Base-by-base conservation (phyloP, 2,888 invertebrate genomes). In the Glaucopsyche alexis region DNA sequence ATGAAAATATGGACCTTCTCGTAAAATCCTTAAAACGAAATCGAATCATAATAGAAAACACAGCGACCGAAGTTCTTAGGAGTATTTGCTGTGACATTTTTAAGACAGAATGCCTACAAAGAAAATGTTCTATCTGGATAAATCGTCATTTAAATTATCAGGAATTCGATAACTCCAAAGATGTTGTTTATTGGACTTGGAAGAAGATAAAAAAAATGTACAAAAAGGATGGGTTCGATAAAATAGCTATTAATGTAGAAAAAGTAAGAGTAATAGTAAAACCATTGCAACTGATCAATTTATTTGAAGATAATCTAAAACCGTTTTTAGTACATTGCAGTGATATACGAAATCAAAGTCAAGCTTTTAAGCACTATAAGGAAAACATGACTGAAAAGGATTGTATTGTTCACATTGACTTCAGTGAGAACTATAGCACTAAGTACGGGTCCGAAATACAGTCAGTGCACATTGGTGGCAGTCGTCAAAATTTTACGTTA, bases 61-160 rank as follows among this genome's bases (percentile, higher is more conserved):
- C 50, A 4, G 5, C 6, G 6, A 50, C 50, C 13, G 50, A 50
- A 5, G n/a, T 50, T 13, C 13, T 50, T 13, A 50, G n/a, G 66
- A 66, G 40, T 66, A 14, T 66, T 66, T 66, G 42, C 66, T 40
- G 42, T 42, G 42, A 66, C 42, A 42, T 42, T 42, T 42, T 42
- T 66, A 66, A 66, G 66, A 45, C 40, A 38, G 40, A 66, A 40
- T 66, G 66, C 42, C 66, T 66, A 66, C 66, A 66, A 38, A 42
- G 29, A 66, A 66, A 7, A 64, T 64, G 64, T 19, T 19, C 64
- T 64, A 64, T 64, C 64, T 64, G 64, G 2, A 64, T 19, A 64
- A 64, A 64, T 64, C 64, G 64, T 64, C 64, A 64, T 19, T 64
- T 64, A 64, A 45, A 66, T 19, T 47, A n/a, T 47, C 67, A 45